These are phyloP conservation scores for Urosaurus nigricauda DNA, from an alignment of 2,797 vertebrate genomes.

Conservation along the genomic window DNA sequence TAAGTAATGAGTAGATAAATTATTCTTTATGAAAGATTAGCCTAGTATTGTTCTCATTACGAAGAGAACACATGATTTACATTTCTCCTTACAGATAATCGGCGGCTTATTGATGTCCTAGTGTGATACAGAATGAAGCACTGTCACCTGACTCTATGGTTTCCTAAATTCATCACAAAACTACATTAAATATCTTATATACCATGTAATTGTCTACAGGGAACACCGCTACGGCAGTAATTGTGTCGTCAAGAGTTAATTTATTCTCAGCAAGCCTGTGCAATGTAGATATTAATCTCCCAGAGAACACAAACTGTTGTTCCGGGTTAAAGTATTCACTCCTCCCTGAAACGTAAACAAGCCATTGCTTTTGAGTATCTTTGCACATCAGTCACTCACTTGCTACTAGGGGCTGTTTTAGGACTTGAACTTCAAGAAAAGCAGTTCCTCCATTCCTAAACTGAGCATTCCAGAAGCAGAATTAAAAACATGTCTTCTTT, in stretches of 20 bases:
- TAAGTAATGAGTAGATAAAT: slow-evolving; percentile 62
- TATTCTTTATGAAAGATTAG: slow-evolving; percentile 74
- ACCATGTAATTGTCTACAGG: slow-evolving; percentile 73
- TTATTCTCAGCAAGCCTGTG: slow-evolving; percentile 77
- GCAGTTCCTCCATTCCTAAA: not conserved
- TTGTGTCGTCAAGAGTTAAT: slow-evolving; percentile 78
- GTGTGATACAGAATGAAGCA: slow-evolving; percentile 75
- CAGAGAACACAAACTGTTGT: slow-evolving; percentile 66
- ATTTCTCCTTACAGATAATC: slow-evolving; percentile 67
- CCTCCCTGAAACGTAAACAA: slow-evolving; percentile 69
- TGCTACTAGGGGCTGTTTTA: slow-evolving; percentile 18
- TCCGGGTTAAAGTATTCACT: slow-evolving; percentile 70
- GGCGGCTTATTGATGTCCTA: slow-evolving; percentile 74
- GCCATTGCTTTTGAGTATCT: slow-evolving; percentile 47
- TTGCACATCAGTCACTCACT: slow-evolving; percentile 40
- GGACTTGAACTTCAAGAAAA: not conserved
- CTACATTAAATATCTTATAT: slow-evolving; percentile 76
- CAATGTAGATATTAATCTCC: slow-evolving; percentile 79
- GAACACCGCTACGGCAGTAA: slow-evolving; percentile 76
- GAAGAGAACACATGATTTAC: slow-evolving; percentile 74
- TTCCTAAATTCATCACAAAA: slow-evolving; percentile 77
- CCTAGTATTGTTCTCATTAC: slow-evolving; percentile 64
- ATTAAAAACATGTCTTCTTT: not conserved
- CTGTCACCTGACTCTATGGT: slow-evolving; percentile 73
- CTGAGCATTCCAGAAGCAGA: not conserved